Percentiles rank a stretch among this genome's conserved stretches.
phyloP scores from a whole-genome alignment of 2,797 vertebrate species.

The Natrix natrix region DNA sequence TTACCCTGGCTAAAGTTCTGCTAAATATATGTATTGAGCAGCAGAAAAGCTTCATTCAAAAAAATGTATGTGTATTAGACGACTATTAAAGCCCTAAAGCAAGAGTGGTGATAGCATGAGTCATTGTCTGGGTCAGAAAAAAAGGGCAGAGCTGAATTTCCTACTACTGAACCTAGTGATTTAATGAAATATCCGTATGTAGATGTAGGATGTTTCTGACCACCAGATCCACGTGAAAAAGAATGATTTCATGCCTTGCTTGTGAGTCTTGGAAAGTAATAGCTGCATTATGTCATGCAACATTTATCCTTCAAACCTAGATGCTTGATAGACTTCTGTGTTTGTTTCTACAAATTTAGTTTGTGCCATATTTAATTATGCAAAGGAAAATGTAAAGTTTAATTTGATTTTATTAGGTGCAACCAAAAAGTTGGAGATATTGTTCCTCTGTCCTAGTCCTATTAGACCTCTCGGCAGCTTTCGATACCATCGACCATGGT shows the following conservation, averaged over 20 bases:
- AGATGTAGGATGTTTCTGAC: background rate
- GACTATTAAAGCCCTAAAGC: background rate
- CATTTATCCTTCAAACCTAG: background rate
- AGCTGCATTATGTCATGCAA: background rate
- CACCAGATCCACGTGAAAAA: background rate
- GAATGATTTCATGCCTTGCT: background rate
- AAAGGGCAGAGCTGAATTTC: background rate
- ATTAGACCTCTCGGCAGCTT: too few relatives aligned
- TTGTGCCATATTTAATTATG: background rate
- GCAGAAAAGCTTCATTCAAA: background rate
- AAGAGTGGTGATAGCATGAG: background rate
- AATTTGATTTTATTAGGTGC: background rate
- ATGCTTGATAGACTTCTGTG: background rate
- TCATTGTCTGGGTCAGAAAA: background rate
- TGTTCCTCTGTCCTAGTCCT: too few relatives aligned
- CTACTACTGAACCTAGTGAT: background rate
- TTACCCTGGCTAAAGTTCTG: background rate
- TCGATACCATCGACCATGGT: too few relatives aligned
- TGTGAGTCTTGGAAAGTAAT: background rate
- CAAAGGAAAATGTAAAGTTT: background rate
- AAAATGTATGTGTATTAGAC: background rate
- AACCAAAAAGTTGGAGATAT: background rate
- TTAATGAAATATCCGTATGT: background rate
- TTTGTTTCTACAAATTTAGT: background rate
- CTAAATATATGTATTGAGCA: background rate